Evolutionary conservation across 2,888 invertebrate genomes (phyloP).

Genomic region (Polyploca ridens): DNA sequence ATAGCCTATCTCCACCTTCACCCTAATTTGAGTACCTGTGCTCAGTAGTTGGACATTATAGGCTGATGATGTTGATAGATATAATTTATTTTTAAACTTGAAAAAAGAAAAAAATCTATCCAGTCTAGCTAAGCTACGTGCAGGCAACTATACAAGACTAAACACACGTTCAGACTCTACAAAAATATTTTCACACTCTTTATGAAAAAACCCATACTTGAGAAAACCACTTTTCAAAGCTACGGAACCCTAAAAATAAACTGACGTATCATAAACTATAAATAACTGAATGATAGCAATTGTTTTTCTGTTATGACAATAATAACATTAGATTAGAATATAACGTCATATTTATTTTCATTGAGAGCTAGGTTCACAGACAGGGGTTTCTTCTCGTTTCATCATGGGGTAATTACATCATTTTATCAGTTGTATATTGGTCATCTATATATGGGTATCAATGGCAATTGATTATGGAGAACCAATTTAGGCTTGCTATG

Average conservation of each 20-base stretch:
- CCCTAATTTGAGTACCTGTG: too few species aligned
- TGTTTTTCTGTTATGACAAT: not conserved
- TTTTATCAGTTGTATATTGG: not conserved
- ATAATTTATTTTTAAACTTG: too few species aligned
- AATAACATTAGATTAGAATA: not conserved
- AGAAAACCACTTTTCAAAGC: too few species aligned
- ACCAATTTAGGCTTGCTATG: not conserved
- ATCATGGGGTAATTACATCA: conserved; percentile 3
- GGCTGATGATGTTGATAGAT: too few species aligned
- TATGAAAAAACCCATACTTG: too few species aligned
- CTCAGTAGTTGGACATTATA: too few species aligned
- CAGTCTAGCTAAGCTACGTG: too few species aligned
- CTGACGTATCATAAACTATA: not conserved
- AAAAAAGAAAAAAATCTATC: too few species aligned
- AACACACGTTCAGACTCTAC: too few species aligned
- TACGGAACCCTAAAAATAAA: not conserved
- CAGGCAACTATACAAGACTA: too few species aligned
- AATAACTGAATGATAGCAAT: not conserved
- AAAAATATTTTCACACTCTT: too few species aligned
- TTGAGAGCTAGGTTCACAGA: not conserved
- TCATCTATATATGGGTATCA: not conserved
- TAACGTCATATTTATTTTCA: not conserved
- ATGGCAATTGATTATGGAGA: not conserved
- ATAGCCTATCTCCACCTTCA: too few species aligned
- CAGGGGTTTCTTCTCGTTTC: not conserved